A percentile compares a stretch with the other conserved stretches of the same genome.
phyloP scores from a whole-genome alignment of 2,888 invertebrate species.

The Pheosia gnoma region DNA sequence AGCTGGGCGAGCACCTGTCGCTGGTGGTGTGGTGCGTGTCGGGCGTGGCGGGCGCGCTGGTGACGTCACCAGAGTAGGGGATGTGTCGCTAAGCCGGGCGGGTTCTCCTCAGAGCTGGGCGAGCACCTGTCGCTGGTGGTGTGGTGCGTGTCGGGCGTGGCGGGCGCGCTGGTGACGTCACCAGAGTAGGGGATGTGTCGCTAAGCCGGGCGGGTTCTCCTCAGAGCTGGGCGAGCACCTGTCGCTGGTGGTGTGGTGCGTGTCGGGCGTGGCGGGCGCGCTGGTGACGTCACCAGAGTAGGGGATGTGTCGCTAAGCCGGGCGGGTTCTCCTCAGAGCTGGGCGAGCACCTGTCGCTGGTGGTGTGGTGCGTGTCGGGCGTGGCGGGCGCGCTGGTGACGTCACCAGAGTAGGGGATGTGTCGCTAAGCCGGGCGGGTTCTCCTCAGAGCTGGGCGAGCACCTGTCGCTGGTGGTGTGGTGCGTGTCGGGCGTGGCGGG shows the following conservation, averaged over 20 bases:
- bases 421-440: too few relatives aligned
- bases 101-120: constrained; percentile 85
- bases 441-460: constrained; percentile 92
- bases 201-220: too few relatives aligned
- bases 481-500: constrained; percentile 89
- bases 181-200: too few relatives aligned
- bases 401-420: too few relatives aligned
- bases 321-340: too few relatives aligned
- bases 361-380: constrained; percentile 93
- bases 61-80: constrained; percentile 51
- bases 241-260: constrained; percentile 94
- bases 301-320: too few relatives aligned
- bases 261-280: constrained; percentile 88
- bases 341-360: constrained; percentile 92
- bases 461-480: constrained; percentile 95
- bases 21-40: constrained; percentile 94
- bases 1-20: constrained; percentile 92
- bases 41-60: constrained; percentile 89
- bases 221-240: constrained; percentile 93
- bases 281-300: too few relatives aligned
- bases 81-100: too few relatives aligned
- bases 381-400: constrained; percentile 89
- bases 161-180: constrained; percentile 90
- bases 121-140: constrained; percentile 93
- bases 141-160: constrained; percentile 91